Percentiles rank a stretch among this genome's conserved stretches.
Evolutionary conservation across 1,140 invertebrate genomes (phyloP).

Genomic region (Micrasema minimum): DNA sequence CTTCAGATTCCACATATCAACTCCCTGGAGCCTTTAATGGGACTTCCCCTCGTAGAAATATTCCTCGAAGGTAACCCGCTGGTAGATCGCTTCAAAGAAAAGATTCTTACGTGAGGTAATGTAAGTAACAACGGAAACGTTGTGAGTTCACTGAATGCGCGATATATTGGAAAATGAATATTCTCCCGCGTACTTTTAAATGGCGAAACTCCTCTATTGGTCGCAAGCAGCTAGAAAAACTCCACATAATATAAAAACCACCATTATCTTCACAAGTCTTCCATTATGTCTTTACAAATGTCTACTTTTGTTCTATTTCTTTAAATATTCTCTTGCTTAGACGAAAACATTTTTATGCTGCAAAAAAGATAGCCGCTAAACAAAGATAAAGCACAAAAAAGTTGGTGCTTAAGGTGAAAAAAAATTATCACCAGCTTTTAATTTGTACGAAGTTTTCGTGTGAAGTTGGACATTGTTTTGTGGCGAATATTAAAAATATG

Average conservation of each 20-base stretch:
- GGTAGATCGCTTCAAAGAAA: slow-evolving; percentile 80
- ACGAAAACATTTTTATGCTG: slow-evolving; percentile 13
- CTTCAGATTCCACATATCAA: slow-evolving; percentile 76
- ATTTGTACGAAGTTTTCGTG: not conserved
- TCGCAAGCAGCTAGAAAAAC: too few relatives aligned
- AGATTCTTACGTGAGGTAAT: slow-evolving; percentile 86
- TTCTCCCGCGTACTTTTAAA: too few relatives aligned
- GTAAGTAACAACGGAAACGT: slow-evolving; percentile 39
- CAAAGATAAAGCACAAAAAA: slow-evolving; percentile 23
- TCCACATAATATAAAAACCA: too few relatives aligned
- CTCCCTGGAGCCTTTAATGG: slow-evolving; percentile 77
- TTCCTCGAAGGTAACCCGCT: slow-evolving; percentile 84
- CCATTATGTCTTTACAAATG: too few relatives aligned
- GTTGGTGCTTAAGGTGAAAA: slow-evolving; percentile 23
- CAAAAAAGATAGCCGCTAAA: slow-evolving; percentile 34
- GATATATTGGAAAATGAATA: too few relatives aligned
- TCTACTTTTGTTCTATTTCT: too few relatives aligned
- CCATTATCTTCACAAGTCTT: too few relatives aligned
- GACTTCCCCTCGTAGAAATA: slow-evolving; percentile 78
- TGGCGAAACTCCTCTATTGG: too few relatives aligned
- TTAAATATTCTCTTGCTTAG: not conserved
- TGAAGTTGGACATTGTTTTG: too few relatives aligned
- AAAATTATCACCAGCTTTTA: slow-evolving; percentile 14
- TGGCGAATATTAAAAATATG: too few relatives aligned
- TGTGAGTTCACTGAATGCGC: too few relatives aligned